Percentiles rank a stretch among this genome's conserved stretches.
Evolutionary conservation across 2,113 vertebrate genomes (phyloP).

Genomic region (Corvus moneduloides): DNA sequence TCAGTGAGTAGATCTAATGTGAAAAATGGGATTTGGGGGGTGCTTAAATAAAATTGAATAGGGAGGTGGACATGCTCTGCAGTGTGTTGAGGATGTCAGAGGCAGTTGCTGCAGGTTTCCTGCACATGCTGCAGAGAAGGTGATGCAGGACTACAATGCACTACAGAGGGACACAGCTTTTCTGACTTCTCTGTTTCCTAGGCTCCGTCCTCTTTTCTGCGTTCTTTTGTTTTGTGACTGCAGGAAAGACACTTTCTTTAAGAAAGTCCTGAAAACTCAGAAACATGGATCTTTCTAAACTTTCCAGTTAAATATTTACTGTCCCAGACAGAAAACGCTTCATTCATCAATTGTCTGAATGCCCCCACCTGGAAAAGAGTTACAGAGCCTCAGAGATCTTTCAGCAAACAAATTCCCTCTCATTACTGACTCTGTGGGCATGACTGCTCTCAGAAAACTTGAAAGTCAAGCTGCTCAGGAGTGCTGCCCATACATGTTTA

Average conservation of each 20-base stretch:
- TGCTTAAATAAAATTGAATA: neutral
- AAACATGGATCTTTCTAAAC: constrained; percentile 5
- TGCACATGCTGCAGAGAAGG: neutral
- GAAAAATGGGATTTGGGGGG: neutral
- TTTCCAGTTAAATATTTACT: constrained; percentile 54
- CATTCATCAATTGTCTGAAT: constrained; percentile 38
- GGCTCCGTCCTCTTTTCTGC: neutral
- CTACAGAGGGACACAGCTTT: neutral
- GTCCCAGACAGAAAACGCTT: constrained; percentile 14
- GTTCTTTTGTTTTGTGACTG: neutral
- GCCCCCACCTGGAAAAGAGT: constrained; percentile 66
- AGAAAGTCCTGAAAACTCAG: neutral
- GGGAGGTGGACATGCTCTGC: neutral
- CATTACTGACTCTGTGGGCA: constrained; percentile 46
- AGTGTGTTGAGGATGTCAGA: fast-evolving
- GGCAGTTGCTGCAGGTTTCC: neutral
- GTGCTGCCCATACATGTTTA: constrained; percentile 71
- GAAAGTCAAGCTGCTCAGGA: constrained; percentile 64
- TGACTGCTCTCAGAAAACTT: constrained; percentile 67
- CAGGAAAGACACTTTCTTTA: neutral
- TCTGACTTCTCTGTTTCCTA: neutral
- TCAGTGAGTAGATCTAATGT: neutral
- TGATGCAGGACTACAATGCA: fast-evolving
- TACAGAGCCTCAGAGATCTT: constrained; percentile 69
- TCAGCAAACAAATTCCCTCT: constrained; percentile 75